Percentiles rank a stretch among this genome's conserved stretches.
These are phyloP conservation scores for Pseudomyrmex flavicornis DNA, from an alignment of 1,140 invertebrate genomes.

Conservation along the genomic window DNA sequence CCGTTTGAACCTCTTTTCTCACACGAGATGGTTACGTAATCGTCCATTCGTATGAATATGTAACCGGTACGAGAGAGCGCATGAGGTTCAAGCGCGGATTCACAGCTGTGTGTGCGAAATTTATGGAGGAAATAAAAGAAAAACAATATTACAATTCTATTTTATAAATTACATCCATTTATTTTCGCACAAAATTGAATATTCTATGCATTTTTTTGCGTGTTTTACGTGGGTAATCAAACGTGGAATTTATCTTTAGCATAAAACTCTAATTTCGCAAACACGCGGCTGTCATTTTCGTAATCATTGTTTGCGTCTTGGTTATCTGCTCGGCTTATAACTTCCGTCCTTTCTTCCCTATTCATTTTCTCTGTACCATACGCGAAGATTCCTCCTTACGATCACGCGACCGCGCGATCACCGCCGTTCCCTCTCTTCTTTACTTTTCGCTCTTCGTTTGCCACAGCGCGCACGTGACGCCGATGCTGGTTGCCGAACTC, in stretches of 20 bases:
- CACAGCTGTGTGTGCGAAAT: too few species aligned
- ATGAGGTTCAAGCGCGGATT: background rate
- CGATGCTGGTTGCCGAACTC: slow-evolving; percentile 78
- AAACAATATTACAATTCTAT: background rate
- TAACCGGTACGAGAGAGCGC: background rate
- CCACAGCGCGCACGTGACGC: slow-evolving; percentile 72
- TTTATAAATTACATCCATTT: background rate
- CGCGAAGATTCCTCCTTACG: slow-evolving; percentile 7
- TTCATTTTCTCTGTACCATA: background rate
- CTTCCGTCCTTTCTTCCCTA: background rate
- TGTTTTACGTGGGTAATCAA: background rate
- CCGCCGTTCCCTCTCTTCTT: background rate
- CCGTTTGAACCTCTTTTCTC: slow-evolving; percentile 13
- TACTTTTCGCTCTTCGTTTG: background rate
- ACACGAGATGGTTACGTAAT: background rate
- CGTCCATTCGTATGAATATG: background rate
- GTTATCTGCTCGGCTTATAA: background rate
- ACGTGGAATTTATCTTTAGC: background rate
- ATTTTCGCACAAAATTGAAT: background rate
- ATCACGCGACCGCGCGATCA: background rate
- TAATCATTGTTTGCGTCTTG: background rate
- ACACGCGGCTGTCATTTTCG: background rate
- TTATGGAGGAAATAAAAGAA: too few species aligned
- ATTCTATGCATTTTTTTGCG: background rate
- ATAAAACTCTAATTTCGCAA: background rate